Conservation (phyloP, 2,888 invertebrate species). For the Timema cristinae region DNA sequence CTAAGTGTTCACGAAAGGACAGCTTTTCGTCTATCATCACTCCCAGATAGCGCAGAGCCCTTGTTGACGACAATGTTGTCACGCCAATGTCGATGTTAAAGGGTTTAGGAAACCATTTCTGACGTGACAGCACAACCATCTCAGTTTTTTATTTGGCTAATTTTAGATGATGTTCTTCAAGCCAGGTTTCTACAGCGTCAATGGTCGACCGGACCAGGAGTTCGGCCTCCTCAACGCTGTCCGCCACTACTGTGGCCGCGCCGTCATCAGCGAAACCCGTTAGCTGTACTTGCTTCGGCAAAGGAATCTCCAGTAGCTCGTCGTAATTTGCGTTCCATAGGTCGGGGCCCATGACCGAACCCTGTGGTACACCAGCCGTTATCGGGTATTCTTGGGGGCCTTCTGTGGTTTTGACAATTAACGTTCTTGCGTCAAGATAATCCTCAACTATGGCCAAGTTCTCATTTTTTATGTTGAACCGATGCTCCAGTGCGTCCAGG, state of each 20-base stretch:
- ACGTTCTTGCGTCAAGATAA: not conserved
- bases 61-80: no score
- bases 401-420: conserved; percentile 3
- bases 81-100: no score
- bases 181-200: not conserved
- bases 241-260: not conserved
- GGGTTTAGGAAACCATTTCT: no score
- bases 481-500: not conserved
- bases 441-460: not conserved
- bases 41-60: not conserved
- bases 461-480: no score
- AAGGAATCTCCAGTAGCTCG: no score
- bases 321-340: no score
- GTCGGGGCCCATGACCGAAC: not conserved
- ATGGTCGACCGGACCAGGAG: not conserved
- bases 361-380: conserved; percentile 2
- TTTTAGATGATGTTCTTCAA: no score
- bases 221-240: conserved; percentile 7
- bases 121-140: conserved; percentile 1
- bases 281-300: no score
- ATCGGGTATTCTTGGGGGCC: not conserved
- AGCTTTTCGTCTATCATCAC: not conserved
- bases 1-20: not conserved
- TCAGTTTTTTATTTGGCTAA: not conserved
- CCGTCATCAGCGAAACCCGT: not conserved